Percentiles rank a stretch among this genome's conserved stretches.
Conservation (phyloP, 1,140 invertebrate species). For the Melitaea cinxia region DNA sequence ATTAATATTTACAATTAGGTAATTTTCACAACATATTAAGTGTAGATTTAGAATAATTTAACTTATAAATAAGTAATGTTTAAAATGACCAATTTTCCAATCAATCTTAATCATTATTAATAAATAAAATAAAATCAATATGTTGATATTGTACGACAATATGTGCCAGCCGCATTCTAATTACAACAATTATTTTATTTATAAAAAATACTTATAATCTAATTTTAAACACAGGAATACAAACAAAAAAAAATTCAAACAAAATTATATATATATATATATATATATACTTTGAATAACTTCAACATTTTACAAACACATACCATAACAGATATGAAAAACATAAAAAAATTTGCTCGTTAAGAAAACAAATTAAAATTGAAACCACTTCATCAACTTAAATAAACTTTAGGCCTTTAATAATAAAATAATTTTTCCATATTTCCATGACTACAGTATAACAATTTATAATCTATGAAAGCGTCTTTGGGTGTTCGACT, state of each 20-base stretch:
- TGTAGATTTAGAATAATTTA: background rate
- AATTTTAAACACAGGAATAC: background rate
- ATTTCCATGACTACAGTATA: constrained; percentile 1
- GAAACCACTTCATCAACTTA: background rate
- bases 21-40: background rate
- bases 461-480: constrained; percentile 35
- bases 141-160: background rate
- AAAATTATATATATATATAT: too few species aligned
- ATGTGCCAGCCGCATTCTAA: background rate
- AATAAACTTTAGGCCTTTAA: background rate
- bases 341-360: background rate
- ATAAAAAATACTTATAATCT: too few species aligned
- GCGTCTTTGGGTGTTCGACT: constrained; percentile 53
- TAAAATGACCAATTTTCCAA: background rate
- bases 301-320: too few species aligned
- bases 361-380: background rate
- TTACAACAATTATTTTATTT: too few species aligned
- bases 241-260: background rate
- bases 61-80: background rate
- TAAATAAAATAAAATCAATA: background rate
- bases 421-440: background rate
- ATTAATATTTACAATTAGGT: background rate
- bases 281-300: too few species aligned
- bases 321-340: too few species aligned
- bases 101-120: background rate